phyloP scores from a whole-genome alignment of 2,797 vertebrate genomes.

The Tamandua tetradactyla region DNA sequence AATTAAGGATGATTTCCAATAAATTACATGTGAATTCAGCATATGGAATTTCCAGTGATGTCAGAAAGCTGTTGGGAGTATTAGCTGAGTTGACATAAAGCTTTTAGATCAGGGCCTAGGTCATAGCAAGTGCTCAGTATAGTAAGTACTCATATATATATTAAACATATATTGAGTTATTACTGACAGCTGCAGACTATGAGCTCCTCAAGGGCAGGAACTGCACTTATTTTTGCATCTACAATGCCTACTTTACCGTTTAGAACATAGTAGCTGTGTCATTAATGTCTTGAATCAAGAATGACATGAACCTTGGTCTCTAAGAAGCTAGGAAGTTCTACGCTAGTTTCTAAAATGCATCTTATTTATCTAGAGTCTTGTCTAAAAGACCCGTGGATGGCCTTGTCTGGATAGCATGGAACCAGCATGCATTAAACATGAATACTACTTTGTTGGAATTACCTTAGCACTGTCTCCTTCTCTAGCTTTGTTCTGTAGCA shows the following conservation, averaged over 20 bases:
- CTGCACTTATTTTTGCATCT: conserved; percentile 19
- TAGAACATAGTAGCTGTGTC: neutral
- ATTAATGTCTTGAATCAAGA: conserved; percentile 30
- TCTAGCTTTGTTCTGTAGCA: conserved; percentile 9
- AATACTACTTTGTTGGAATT: neutral
- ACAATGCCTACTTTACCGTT: neutral
- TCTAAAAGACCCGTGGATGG: neutral
- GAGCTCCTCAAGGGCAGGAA: neutral
- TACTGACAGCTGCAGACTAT: neutral
- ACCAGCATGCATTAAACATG: neutral
- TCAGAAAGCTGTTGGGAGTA: neutral
- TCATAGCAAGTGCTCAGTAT: conserved; percentile 4
- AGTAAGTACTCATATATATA: too few relatives aligned
- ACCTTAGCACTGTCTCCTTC: neutral
- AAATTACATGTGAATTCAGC: conserved; percentile 34
- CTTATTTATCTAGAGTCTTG: conserved; percentile 16
- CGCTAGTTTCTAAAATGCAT: neutral
- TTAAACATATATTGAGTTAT: neutral
- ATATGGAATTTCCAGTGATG: conserved; percentile 32
- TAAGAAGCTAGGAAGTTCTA: neutral
- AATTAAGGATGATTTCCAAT: conserved; percentile 47
- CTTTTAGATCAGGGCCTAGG: conserved; percentile 22
- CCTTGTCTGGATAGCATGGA: neutral
- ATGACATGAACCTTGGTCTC: neutral
- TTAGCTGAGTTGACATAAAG: conserved; percentile 9